Base-by-base conservation (phyloP, 2,888 invertebrate species). In the Hoplodrina ambigua region DNA sequence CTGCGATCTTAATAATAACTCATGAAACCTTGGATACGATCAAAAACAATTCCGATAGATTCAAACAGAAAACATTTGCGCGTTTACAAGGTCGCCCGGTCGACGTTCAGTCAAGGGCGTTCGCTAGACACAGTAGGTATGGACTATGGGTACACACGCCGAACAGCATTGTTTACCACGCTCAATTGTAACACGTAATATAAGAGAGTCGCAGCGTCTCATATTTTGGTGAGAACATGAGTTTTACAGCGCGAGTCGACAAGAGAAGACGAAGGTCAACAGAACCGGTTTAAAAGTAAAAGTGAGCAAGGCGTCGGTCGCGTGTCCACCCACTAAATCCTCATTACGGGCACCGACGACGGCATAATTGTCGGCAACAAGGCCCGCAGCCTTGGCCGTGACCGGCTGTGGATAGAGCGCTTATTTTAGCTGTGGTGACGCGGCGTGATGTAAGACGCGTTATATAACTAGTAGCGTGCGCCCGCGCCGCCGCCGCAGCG, bases 341-440 rank as follows among this genome's bases (percentile, higher is more conserved):
- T 95, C 94, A 94, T 94, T 94, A 92, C 93, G 88, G 89, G 86
- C 91, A 87, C 82, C 87, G 90, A 84, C 88, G 91, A 85, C 89
- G 88, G 91, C 90, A 91, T 94, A 93, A 94, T 94, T 94, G 94
- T 90, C 91, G 90, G 87, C 90, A 90, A 90, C 90, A 88, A 90
- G 90, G 89, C 91, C 90, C 90, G 89, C 92, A 95, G 94, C 95
- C 95, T 96, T 96, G 95, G 95, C 95, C 95, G 95, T 96, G 95
- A 95, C 95, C 95, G 94, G 90, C 85, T 85, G 86, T 87, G 88
- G 92, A 93, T 93, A 93, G 93, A 93, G 88, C 92, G 94, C 90
- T 92, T 93, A 94, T 94, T 95, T 95, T 94, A 94, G 94, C 89
- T 89, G 91, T 88, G 87, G 91, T 94, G 94, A 94, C 94, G 94